These are phyloP conservation scores for Tylochromis polylepis DNA, from an alignment of 2,113 vertebrate genomes.

Conservation along the genomic window DNA sequence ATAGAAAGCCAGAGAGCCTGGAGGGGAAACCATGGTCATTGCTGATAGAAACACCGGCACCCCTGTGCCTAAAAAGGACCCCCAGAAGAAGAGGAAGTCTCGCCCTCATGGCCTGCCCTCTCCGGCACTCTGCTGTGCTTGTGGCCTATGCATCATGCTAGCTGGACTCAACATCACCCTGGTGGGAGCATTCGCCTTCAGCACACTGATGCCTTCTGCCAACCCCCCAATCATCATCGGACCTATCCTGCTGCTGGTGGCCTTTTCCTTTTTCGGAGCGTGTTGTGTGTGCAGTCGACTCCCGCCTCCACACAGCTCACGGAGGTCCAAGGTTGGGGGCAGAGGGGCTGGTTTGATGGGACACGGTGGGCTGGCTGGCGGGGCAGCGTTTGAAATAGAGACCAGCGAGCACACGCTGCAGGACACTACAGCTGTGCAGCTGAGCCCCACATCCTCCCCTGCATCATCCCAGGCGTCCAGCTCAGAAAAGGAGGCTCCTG, in stretches of 20 bases:
- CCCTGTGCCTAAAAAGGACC: constrained; percentile 77
- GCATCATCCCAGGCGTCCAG: constrained; percentile 84
- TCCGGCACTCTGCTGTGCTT: constrained; percentile 91
- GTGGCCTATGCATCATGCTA: constrained; percentile 96
- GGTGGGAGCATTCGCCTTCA: constrained; percentile 90
- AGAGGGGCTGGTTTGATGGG: constrained; percentile 76
- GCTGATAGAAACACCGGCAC: constrained; percentile 73
- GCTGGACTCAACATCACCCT: constrained; percentile 97
- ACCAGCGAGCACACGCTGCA: constrained; percentile 93
- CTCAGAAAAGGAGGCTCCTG: constrained; percentile 52
- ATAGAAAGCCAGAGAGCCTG: not conserved
- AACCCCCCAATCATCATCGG: constrained; percentile 91
- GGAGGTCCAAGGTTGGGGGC: constrained; percentile 67
- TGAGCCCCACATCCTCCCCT: constrained; percentile 87
- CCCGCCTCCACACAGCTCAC: constrained; percentile 70
- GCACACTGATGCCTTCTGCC: constrained; percentile 82
- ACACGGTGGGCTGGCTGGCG: constrained; percentile 60
- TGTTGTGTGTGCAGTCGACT: constrained; percentile 90
- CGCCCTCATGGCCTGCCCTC: constrained; percentile 83
- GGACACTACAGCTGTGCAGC: constrained; percentile 92
- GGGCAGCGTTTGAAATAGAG: constrained; percentile 88
- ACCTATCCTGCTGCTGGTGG: constrained; percentile 85
- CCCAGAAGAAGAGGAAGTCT: constrained; percentile 69
- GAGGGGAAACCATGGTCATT: constrained; percentile 69
- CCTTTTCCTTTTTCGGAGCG: constrained; percentile 86